Base-by-base conservation (phyloP, 2,797 vertebrate species). In the Champsocephalus esox region DNA sequence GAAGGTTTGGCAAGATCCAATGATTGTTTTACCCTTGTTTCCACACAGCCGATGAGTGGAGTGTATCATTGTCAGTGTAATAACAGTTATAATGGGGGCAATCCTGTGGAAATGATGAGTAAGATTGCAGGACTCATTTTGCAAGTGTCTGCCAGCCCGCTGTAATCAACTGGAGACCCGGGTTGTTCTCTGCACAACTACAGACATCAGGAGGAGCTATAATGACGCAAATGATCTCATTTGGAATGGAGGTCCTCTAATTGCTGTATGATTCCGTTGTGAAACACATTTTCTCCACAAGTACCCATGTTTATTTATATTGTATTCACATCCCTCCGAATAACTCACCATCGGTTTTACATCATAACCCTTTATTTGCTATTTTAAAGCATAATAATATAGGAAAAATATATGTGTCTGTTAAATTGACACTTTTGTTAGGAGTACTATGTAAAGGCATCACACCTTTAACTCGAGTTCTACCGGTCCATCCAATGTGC, bases 51-150 rank as follows among this genome's bases (percentile, higher is more conserved):
- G 32, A 75, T 82, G 81, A 69, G 66, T 58, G 0, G n/a, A 59
- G 48, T 16, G 4, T 52, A 50, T 80, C 55, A 13, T 34, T 16
- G 65, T 45, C 24, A 0, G 63, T 66, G 74, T 76, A 75, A 87
- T 79, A 72, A 70, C 54, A 74, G 56, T 19, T 51, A 49, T 79
- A 81, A 86, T 89, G 65, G 83, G 87, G 66, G 81, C 79, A 75
- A 63, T 82, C 74, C 80, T 66, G 62, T 65, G 70, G 64, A 79
- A 82, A 75, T 81, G 77, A 84, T 84, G 82, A 83, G 76, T 61
- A 69, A 73, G 73, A 84, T 70, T 82, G 69, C 55, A 69, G 77
- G 78, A 87, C 71, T 88, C 77, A 77, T 48, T 70, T 71, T 57
- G 54, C 48, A 43, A 52, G 34, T 58, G 80, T 73, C 67, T 71